phyloP scores from a whole-genome alignment of 2,888 invertebrate genomes.

The Coleophora flavipennella region DNA sequence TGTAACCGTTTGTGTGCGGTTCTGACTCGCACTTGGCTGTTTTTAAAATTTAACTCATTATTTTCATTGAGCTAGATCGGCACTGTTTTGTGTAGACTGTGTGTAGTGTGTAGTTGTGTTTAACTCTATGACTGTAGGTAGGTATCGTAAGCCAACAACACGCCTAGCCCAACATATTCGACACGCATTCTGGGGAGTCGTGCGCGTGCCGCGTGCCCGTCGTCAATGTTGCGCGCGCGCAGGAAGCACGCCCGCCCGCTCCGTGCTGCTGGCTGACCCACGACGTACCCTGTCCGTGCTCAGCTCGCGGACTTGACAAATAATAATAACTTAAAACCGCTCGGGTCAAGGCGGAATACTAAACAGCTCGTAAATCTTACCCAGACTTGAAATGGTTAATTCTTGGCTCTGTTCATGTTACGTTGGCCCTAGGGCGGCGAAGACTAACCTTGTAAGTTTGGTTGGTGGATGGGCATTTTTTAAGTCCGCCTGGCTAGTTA shows the following conservation, averaged over 20 bases:
- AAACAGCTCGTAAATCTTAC: conserved; percentile 2
- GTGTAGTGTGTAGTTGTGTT: too few relatives aligned
- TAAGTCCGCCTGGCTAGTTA: too few relatives aligned
- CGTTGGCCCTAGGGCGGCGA: too few relatives aligned
- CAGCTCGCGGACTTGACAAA: conserved; percentile 38
- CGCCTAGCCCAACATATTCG: conserved; percentile 30
- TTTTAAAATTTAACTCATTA: too few relatives aligned
- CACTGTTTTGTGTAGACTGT: too few relatives aligned
- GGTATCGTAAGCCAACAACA: conserved; percentile 24
- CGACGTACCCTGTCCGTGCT: conserved; percentile 27
- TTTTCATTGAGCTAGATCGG: too few relatives aligned
- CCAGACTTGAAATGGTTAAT: not conserved
- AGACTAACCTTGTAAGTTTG: too few relatives aligned
- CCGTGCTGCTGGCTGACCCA: conserved; percentile 41
- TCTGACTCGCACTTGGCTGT: too few relatives aligned
- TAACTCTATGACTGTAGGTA: too few relatives aligned
- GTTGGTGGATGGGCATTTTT: too few relatives aligned
- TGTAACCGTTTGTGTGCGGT: too few relatives aligned
- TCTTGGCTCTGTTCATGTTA: too few relatives aligned
- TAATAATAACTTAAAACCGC: conserved; percentile 39
- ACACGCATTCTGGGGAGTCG: conserved; percentile 43
- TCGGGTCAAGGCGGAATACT: conserved; percentile 30
- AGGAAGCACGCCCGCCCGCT: conserved; percentile 43
- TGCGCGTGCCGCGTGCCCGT: conserved; percentile 36
- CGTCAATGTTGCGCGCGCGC: conserved; percentile 3